Base-by-base conservation (phyloP, 2,888 invertebrate genomes). In the Hirtodrosophila alboralis region DNA sequence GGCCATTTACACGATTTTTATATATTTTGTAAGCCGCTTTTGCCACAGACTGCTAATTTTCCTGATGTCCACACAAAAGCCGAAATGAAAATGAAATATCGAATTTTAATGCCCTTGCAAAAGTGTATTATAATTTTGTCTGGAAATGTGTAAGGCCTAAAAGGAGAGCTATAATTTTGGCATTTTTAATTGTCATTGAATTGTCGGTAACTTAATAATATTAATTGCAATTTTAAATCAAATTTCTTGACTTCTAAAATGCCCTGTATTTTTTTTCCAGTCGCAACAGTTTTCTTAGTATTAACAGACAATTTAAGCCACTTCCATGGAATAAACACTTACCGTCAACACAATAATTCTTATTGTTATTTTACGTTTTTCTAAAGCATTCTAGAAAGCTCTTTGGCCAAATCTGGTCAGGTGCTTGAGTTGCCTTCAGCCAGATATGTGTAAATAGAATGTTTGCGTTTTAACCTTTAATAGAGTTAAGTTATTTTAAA, bases 11-110 rank as follows among this genome's bases (percentile, higher is more conserved):
- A 84, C 69, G 54, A 63, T 59, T 67, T 54, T 58, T 51, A 56
- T 76, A 56, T 52, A 75, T 78, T 56, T 57, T 58, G 57, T 70
- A 53, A 57, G 37, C 38, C 33, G 41, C 49, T 51, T 52, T 43
- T 27, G 8, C 30, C 14, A n/a, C 49, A 44, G 60, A 45, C 67
- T 53, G 81, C 84, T 76, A 84, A 84, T 84, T 77, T 81, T 56
- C 49, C 49, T 8, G 40, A 72, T 66, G 58, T 45, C 45, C 33
- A 10, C 21, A 21, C 9, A 41, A 40, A 18, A 27, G 21, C n/a
- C n/a, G 21, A 45, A 4, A 4, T 13, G 34, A 53, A 28, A 10
- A 16, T 9, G 4, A 43, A 13, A 34, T 16, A 7, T 4, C 12
- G 9, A 28, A 28, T 23, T n/a, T n/a, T n/a, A n/a, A n/a, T n/a